Evolutionary conservation across 2,888 invertebrate genomes (phyloP), one percentile per base, ranked within the genome.

Genomic region (Augochlorella aurata): DNA sequence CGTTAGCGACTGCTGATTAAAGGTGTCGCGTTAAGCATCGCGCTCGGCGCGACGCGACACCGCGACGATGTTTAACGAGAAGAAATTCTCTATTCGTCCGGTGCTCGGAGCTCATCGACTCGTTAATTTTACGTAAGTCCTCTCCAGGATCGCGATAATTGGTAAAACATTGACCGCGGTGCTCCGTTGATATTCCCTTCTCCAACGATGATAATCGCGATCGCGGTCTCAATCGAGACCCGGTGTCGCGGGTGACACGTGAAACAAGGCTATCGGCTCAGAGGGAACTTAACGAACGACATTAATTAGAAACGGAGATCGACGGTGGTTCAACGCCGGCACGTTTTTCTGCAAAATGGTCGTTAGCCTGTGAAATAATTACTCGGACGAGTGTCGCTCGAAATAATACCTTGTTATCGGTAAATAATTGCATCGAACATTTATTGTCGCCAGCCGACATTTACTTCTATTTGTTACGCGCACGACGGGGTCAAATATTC

Each of bases 71-170:
- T 76, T 71, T 24, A 71, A 71, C 65, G 67, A 71, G 58, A 50
- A 50, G 50, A 61, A 74, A 52, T 68, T 63, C 65, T n/a, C 18
- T 5, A n/a, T n/a, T 68, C 70, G 66, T 12, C 58, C 12, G 18
- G 72, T 24, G 54, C 52, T 81, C 61, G 81, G 18, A 79, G 47
- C 47, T 70, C 49, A 52, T 49, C 81, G 79, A 61, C 18, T 74
- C 81, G 81, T 79, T 81, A 79, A 79, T 71, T 75, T 79, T 66
- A 38, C 54, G 49, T 79, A 58, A 79, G 49, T 47, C 45, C 58
- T 21, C 74, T 78, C 21, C 7, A n/a, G 21, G 0, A 10, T 47
- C 58, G 65, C 21, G 67, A 14, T 72, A 79, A 79, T 76, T 79
- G 71, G 18, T 71, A n/a, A 66, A 58, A 61, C 47, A 63, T 61